A percentile compares a stretch with the other conserved stretches of the same genome.
phyloP scores from a whole-genome alignment of 2,797 vertebrate genomes.

The Hypotaenidia okinawae region DNA sequence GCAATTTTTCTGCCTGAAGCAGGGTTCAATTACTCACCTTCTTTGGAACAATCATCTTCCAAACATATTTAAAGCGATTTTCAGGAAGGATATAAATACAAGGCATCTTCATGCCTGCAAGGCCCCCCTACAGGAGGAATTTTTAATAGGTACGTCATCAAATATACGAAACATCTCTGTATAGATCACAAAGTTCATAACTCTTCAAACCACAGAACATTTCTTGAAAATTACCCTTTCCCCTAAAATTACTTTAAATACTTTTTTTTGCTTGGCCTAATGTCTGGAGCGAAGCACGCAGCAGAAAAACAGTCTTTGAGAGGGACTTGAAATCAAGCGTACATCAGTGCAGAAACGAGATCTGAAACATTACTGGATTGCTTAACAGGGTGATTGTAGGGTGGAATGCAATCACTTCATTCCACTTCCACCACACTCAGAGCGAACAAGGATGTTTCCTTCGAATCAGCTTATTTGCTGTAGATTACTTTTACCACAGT shows the following conservation, averaged over 20 bases:
- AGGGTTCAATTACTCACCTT: conserved; percentile 62
- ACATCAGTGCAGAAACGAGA: neutral
- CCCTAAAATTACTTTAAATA: neutral
- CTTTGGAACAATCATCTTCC: conserved; percentile 62
- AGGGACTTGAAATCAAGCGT: neutral
- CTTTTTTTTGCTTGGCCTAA: neutral
- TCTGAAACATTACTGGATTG: neutral
- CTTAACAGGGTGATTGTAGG: neutral
- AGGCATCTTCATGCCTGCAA: conserved; percentile 40
- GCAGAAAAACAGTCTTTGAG: neutral
- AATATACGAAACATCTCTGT: neutral
- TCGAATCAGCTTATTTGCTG: neutral
- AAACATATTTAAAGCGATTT: conserved; percentile 70
- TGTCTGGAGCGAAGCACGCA: neutral
- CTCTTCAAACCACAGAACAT: neutral
- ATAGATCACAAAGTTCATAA: neutral
- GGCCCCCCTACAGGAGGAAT: conserved; percentile 43
- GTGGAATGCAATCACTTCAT: neutral
- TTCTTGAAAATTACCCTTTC: neutral
- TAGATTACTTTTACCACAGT: neutral
- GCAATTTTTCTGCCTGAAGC: neutral
- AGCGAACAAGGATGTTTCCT: neutral
- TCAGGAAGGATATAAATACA: conserved; percentile 62
- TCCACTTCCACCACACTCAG: neutral
- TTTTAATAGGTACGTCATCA: conserved; percentile 2